Base-by-base conservation (phyloP, 2,113 vertebrate species). In the Blennius ocellaris region DNA sequence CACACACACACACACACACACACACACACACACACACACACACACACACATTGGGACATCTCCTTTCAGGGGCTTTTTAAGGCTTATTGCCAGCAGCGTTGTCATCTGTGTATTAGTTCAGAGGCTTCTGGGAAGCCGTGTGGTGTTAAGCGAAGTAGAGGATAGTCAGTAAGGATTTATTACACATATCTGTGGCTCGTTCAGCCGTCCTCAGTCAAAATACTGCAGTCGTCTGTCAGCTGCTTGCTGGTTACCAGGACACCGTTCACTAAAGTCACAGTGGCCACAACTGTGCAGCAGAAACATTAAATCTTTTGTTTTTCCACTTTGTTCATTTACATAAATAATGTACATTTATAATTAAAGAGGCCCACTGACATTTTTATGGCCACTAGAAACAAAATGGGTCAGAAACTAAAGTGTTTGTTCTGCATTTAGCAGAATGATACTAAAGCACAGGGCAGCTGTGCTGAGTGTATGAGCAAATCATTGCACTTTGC, bases 301-400 rank as follows among this genome's bases (percentile, higher is more conserved):
- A 36, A 11, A 37, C 62, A 70, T 67, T 47, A 53, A 21, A 4
- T 60, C n/a, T 8, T 78, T 70, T 44, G 40, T 70, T 38, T 56
- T 65, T 67, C n/a, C 45, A 60, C 69, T 63, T 64, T 65, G 53
- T 55, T 36, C 45, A 58, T 84, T 76, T 75, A 21, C 49, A 70
- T 77, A 73, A 84, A 75, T 70, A 58, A 74, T 79, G 52, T 47
- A 63, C 77, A 71, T 76, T 77, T 69, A 78, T 85, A 84, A 76
- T 73, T 82, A 80, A 90, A 88, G 71, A 81, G 59, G 63, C 53
- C 62, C 59, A 30, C 44, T 89, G 78, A 62, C 83, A 85, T 82
- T 84, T 87, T 85, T 77, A 87, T 61, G 38, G 53, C 67, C 58
- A 78, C 80, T 81, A 4, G 49, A 60, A 80, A 71, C 47, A 62